Percentiles rank a stretch among this genome's conserved stretches.
Evolutionary conservation across 2,113 vertebrate genomes (phyloP).

Genomic region (Ahaetulla prasina): DNA sequence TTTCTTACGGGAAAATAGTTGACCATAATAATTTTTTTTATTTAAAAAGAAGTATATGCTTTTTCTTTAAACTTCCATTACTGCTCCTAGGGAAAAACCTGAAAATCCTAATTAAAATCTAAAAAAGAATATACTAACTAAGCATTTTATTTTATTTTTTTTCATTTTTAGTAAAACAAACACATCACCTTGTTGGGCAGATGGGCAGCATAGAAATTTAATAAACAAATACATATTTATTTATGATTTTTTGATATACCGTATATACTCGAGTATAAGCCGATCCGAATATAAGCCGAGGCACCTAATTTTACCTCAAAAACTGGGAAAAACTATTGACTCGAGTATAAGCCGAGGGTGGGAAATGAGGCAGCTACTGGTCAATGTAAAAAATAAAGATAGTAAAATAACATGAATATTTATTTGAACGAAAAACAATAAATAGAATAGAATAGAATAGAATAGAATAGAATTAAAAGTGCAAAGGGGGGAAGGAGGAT

Average conservation of each 20-base stretch:
- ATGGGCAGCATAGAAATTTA: background rate
- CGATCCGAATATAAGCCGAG: too few species aligned
- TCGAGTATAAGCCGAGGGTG: too few species aligned
- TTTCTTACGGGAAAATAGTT: background rate
- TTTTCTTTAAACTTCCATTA: background rate
- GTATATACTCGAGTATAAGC: too few species aligned
- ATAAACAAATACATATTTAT: background rate
- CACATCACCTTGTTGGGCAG: background rate
- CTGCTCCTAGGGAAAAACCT: constrained; percentile 26
- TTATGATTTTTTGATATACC: background rate
- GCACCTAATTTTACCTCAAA: too few species aligned
- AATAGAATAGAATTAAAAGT: too few species aligned
- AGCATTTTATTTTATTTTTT: background rate
- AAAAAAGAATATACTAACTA: background rate
- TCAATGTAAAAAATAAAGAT: too few species aligned
- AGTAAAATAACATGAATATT: too few species aligned
- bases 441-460: too few species aligned
- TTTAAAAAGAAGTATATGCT: background rate
- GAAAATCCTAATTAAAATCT: background rate
- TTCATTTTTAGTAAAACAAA: background rate
- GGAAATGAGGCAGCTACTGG: too few species aligned
- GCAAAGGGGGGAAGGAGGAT: too few species aligned
- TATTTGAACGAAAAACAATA: too few species aligned
- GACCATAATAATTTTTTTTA: constrained; percentile 33
- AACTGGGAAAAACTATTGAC: too few species aligned